A percentile compares a stretch with the other conserved stretches of the same genome.
Evolutionary conservation across 2,113 vertebrate genomes (phyloP).

Genomic region (Stegostoma tigrinum): DNA sequence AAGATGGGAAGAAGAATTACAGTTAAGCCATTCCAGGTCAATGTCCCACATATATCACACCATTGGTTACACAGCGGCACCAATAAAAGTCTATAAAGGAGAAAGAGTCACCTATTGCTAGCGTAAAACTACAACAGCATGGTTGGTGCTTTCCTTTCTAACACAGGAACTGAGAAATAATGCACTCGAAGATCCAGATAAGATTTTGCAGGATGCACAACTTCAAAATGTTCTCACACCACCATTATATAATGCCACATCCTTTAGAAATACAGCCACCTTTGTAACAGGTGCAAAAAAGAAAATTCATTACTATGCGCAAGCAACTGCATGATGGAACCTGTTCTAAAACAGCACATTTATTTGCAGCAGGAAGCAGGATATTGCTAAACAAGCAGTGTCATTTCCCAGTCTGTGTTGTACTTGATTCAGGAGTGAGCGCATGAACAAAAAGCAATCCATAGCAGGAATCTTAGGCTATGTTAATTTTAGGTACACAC

Average conservation of each 20-base stretch:
- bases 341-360: too few species aligned
- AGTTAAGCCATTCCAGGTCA: background rate
- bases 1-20: background rate
- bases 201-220: slow-evolving; percentile 3
- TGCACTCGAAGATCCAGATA: background rate
- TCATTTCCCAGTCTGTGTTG: background rate
- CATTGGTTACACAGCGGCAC: background rate
- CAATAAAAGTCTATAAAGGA: too few species aligned
- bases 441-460: background rate
- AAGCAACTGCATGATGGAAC: background rate
- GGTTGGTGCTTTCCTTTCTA: background rate
- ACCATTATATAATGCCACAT: background rate
- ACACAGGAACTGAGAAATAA: background rate
- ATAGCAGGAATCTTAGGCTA: background rate
- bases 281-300: background rate
- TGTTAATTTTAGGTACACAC: background rate
- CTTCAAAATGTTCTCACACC: background rate
- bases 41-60: background rate
- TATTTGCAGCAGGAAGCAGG: background rate
- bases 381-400: background rate
- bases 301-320: background rate
- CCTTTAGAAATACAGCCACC: background rate
- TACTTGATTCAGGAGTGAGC: background rate
- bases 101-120: background rate
- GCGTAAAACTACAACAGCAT: background rate